Percentiles rank a stretch among this genome's conserved stretches.
Conservation (phyloP, 2,888 invertebrate species). For the Yponomeuta evonymella region DNA sequence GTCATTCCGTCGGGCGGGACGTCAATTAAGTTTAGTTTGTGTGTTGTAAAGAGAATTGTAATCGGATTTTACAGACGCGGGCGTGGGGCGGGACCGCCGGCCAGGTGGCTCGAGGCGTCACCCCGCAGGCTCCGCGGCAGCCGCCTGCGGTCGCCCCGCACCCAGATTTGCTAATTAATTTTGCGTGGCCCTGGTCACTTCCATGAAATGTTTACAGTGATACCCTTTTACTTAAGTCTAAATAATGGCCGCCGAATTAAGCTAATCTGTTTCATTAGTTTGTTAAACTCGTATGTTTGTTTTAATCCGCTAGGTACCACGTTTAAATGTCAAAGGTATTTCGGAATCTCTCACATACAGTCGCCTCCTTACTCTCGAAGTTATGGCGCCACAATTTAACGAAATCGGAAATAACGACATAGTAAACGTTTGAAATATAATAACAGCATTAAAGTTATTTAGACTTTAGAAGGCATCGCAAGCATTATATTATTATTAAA, state of each 20-base stretch:
- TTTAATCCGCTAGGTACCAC: background rate
- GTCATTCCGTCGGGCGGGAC: slow-evolving; percentile 7
- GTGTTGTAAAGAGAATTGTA: slow-evolving; percentile 25
- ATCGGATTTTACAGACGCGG: slow-evolving; percentile 38
- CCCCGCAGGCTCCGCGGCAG: slow-evolving; percentile 22
- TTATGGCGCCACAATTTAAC: too few relatives aligned
- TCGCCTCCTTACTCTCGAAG: too few relatives aligned
- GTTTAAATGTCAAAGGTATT: background rate
- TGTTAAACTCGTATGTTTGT: background rate
- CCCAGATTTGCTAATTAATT: slow-evolving; percentile 59
- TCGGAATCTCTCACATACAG: too few relatives aligned
- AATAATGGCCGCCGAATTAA: background rate
- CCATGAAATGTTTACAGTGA: slow-evolving; percentile 7
- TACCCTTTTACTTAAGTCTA: slow-evolving; percentile 4
- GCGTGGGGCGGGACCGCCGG: slow-evolving; percentile 24
- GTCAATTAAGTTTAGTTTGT: slow-evolving; percentile 16
- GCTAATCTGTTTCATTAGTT: background rate
- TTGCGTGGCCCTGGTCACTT: slow-evolving; percentile 13
- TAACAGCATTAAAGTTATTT: too few relatives aligned
- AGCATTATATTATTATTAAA: too few relatives aligned
- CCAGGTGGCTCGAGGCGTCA: slow-evolving; percentile 45
- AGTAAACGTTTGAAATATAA: too few relatives aligned
- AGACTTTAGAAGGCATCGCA: too few relatives aligned
- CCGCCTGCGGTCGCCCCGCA: slow-evolving; percentile 29
- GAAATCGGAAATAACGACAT: too few relatives aligned